Evolutionary conservation across 2,113 vertebrate genomes (phyloP).

Genomic region (Indri indri): DNA sequence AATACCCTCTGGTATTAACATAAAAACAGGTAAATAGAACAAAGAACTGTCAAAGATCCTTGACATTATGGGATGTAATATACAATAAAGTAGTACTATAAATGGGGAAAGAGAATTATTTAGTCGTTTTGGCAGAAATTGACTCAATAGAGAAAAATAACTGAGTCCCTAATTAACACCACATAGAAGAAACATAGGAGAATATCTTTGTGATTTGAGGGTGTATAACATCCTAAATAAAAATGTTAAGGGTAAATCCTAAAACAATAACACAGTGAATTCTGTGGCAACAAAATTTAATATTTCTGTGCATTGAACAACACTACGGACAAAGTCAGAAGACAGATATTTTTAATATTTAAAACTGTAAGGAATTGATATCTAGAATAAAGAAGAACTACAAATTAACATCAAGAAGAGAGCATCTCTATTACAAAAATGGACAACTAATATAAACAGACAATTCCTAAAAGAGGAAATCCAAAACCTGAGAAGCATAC

Average conservation of each 20-base stretch:
- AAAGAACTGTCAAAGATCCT: background rate
- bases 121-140: conserved; percentile 8
- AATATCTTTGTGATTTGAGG: background rate
- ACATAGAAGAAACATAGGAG: background rate
- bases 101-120: background rate
- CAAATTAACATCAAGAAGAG: conserved; percentile 43
- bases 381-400: background rate
- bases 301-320: background rate
- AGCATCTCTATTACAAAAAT: conserved; percentile 55
- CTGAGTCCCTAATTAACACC: background rate
- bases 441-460: conserved; percentile 31
- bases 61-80: background rate
- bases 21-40: conserved; percentile 16
- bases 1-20: background rate
- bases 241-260: background rate
- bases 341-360: background rate
- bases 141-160: background rate
- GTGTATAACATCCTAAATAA: background rate
- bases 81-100: background rate
- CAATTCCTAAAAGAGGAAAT: conserved; percentile 42
- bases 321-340: background rate
- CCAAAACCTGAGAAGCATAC: conserved; percentile 30
- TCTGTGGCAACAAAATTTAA: background rate
- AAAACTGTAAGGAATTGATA: conserved; percentile 28
- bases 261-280: background rate